Evolutionary conservation across 2,797 vertebrate genomes (phyloP).

Genomic region (Crossoptilon crossoptilon): DNA sequence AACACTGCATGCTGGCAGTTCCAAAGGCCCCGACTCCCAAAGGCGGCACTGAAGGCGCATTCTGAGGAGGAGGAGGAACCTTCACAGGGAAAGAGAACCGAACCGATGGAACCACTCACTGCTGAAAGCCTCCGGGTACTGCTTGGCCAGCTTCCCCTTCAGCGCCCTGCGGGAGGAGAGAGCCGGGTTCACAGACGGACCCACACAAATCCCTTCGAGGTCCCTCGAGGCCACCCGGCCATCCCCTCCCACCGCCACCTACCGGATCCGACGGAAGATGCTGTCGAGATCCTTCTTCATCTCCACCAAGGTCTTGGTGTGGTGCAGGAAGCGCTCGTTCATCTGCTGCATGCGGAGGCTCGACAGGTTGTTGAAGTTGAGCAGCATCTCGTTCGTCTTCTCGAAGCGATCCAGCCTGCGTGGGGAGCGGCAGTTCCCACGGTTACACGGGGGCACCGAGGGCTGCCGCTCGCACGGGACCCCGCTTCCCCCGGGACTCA

Average conservation of each 20-base stretch:
- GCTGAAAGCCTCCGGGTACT: conserved; percentile 95
- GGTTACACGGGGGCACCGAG: neutral
- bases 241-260: rapidly evolving
- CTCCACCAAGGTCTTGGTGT: conserved; percentile 92
- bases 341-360: conserved; percentile 93
- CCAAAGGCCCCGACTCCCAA: no score
- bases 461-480: no score
- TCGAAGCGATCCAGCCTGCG: conserved; percentile 95
- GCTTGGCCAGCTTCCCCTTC: conserved; percentile 94
- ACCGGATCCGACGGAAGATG: conserved; percentile 96
- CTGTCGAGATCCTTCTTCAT: conserved; percentile 98
- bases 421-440: neutral
- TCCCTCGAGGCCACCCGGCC: neutral
- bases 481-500: conserved; percentile 76
- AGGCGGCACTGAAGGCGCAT: no score
- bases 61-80: neutral
- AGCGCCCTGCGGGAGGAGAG: conserved; percentile 82
- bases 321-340: conserved; percentile 92
- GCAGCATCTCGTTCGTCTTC: conserved; percentile 98
- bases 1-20: no score
- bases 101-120: conserved; percentile 83
- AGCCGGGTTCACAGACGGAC: neutral
- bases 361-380: conserved; percentile 97
- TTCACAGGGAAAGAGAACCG: rapidly evolving
- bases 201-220: neutral